These are phyloP conservation scores for Columbina picui DNA, from an alignment of 2,113 vertebrate species.

Conservation along the genomic window DNA sequence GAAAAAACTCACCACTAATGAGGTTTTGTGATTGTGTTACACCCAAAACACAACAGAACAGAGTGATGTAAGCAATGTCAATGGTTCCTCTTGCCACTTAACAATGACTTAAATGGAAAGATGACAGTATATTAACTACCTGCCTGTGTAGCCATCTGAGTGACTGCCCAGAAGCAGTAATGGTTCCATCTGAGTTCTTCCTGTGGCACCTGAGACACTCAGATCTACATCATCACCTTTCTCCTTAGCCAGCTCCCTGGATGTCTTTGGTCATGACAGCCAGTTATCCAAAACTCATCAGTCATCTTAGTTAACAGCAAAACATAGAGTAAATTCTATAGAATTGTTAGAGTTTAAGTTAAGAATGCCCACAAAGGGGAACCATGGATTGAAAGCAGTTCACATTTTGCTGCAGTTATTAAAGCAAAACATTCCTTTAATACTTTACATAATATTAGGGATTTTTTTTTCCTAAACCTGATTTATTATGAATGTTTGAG, in stretches of 20 bases:
- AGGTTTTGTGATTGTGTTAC: neutral
- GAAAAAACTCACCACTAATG: neutral
- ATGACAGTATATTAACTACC: neutral
- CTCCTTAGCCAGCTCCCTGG: neutral
- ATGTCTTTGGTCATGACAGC: neutral
- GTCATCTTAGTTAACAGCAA: neutral
- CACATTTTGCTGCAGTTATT: neutral
- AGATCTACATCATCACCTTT: neutral
- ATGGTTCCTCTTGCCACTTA: neutral
- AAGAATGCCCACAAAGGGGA: neutral
- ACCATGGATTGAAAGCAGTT: neutral
- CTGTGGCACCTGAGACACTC: neutral
- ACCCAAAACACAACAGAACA: neutral
- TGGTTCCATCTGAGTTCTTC: neutral
- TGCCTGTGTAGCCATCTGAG: neutral
- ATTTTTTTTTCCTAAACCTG: neutral
- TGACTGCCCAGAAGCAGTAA: neutral
- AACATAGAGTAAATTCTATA: neutral
- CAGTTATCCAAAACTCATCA: neutral
- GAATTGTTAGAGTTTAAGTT: neutral
- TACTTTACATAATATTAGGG: neutral
- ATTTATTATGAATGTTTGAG: conserved; percentile 50
- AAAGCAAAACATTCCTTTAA: neutral
- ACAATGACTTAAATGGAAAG: neutral
- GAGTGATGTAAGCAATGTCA: neutral